Evolutionary conservation across 2,113 vertebrate species (phyloP), one percentile per base, ranked within the genome.

Genomic region (Dipodomys ordii): DNA sequence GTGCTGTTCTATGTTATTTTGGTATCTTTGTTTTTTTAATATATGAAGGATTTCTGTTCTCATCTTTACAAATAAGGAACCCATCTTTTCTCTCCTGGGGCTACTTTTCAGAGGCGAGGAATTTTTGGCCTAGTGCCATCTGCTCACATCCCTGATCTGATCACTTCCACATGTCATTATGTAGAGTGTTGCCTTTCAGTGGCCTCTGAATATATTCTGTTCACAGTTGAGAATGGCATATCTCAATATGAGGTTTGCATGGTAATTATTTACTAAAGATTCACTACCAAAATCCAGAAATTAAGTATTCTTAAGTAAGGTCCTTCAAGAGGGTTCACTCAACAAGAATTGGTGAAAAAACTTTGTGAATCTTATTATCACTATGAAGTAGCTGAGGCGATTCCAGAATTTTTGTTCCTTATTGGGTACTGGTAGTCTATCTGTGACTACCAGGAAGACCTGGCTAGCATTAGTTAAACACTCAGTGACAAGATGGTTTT

Each of bases 1-100:
- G 6, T 39, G 5, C 39, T 68, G 19, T 64, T 95, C 90, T 81
- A 77, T 88, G 67, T 49, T 90, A 78, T 71, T 85, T 90, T 85
- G 83, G 35, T 77, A 3, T n/a, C 46, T 92, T 85, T 85, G 25
- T 84, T 92, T 82, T 71, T 72, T 72, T 22, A 87, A 30, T 25
- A 49, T 18, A 72, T 7, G 16, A 79, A 88, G 27, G 49, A 12
- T 78, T 73, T 60, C 8, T 73, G 13, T 90, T 94, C n/a, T 83
- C 5, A 22, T 82, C 76, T 64, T 73, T 88, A 22, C 62, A 32
- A 69, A 87, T 69, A 83, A 78, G 15, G 65, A 84, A n/a, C 68
- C 15, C 9, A 32, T 77, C n/a, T 83, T 83, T 65, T 83, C 5
- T 28, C 12, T 87, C 22, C 20, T 86, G 93, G 81, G 16, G 23